Conservation (phyloP, 2,113 vertebrate genomes). For the Heterotilapia buettikoferi region DNA sequence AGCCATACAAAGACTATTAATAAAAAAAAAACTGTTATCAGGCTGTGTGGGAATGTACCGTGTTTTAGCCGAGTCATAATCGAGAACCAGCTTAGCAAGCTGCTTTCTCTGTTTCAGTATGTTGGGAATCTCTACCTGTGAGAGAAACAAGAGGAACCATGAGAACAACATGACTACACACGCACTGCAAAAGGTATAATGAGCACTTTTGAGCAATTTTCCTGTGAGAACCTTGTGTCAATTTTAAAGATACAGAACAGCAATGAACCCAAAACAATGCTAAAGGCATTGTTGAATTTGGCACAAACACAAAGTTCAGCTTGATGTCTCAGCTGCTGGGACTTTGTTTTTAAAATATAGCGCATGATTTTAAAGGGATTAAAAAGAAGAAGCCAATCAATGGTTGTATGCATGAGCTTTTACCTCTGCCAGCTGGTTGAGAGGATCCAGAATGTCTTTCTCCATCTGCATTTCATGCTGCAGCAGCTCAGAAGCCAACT, state of each 20-base stretch:
- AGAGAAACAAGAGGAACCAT: neutral
- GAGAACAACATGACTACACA: neutral
- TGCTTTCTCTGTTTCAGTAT: slow-evolving; percentile 95
- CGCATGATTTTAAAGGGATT: neutral
- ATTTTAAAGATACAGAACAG: neutral
- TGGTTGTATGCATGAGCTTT: neutral
- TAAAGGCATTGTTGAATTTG: neutral
- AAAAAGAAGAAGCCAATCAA: neutral
- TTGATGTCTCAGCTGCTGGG: neutral
- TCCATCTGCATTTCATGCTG: slow-evolving; percentile 87
- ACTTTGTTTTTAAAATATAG: neutral
- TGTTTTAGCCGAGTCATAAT: slow-evolving; percentile 92
- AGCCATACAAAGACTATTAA: neutral
- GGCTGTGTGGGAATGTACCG: slow-evolving; percentile 68
- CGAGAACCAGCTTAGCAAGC: slow-evolving; percentile 87
- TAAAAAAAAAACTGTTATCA: neutral
- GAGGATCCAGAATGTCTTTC: slow-evolving; percentile 85
- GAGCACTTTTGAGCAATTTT: neutral
- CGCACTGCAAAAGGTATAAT: neutral
- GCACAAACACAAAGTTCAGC: neutral
- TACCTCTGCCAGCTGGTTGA: slow-evolving; percentile 88
- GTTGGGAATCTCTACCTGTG: slow-evolving; percentile 90
- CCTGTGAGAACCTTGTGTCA: neutral
- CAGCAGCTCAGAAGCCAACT: slow-evolving; percentile 84
- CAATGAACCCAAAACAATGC: neutral